Conservation (phyloP, 1,140 invertebrate species). For the Aphaenogaster floridana region DNA sequence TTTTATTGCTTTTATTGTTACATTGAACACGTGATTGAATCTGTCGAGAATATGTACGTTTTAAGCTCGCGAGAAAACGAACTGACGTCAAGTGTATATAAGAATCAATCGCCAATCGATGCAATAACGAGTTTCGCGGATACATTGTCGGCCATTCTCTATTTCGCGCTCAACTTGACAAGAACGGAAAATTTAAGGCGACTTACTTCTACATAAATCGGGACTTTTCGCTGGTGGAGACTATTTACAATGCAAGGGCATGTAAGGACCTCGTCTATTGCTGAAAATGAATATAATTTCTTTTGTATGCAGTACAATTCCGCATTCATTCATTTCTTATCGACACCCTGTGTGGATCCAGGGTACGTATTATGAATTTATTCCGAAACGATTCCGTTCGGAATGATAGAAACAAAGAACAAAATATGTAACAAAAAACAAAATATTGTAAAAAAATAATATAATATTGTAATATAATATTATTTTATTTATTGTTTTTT, state of each 20-base stretch:
- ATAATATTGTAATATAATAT: too few species aligned
- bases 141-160: constrained; percentile 6
- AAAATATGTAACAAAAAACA: too few species aligned
- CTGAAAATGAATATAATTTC: not conserved
- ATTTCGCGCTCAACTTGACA: constrained; percentile 1
- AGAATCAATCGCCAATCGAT: not conserved
- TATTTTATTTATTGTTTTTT: too few species aligned
- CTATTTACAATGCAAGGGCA: constrained; percentile 49
- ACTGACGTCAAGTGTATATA: not conserved
- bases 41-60: not conserved
- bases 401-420: too few species aligned
- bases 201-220: constrained; percentile 21
- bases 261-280: not conserved
- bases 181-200: constrained; percentile 5
- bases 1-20: constrained; percentile 4
- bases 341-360: not conserved
- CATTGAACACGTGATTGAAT: not conserved
- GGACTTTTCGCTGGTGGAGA: not conserved
- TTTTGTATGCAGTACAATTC: constrained; percentile 6
- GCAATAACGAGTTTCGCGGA: not conserved
- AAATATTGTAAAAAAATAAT: too few species aligned
- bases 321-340: constrained; percentile 14
- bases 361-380: too few species aligned
- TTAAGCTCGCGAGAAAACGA: not conserved
- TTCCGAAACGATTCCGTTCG: too few species aligned